Evolutionary conservation across 2,888 invertebrate species (phyloP).

Genomic region (Xiphydria camelus): DNA sequence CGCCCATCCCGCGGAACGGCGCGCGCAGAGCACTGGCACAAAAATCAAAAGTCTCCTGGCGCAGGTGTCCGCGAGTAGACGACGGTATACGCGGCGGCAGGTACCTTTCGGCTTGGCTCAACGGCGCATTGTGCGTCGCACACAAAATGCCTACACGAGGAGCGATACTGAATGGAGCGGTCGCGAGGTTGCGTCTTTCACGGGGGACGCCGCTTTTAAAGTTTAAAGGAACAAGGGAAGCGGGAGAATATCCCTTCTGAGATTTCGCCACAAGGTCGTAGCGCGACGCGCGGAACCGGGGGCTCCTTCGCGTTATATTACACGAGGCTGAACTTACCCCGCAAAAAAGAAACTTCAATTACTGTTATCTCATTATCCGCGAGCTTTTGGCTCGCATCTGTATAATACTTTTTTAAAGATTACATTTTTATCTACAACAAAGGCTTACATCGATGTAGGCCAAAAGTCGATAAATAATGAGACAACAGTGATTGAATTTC

Average conservation of each 20-base stretch:
- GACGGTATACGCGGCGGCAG: constrained; percentile 42
- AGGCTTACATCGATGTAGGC: no score
- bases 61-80: constrained; percentile 46
- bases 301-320: no score
- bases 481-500: no score
- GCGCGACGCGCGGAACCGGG: not conserved
- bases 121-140: constrained; percentile 38
- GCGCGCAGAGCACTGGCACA: constrained; percentile 34
- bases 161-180: constrained; percentile 35
- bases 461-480: no score
- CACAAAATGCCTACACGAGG: constrained; percentile 44
- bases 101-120: constrained; percentile 42
- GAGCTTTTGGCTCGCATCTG: no score
- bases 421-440: no score
- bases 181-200: constrained; percentile 42
- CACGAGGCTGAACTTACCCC: no score
- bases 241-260: constrained; percentile 17
- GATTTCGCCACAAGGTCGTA: constrained; percentile 19
- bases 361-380: no score
- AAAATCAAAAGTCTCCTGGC: constrained; percentile 49
- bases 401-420: no score
- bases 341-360: no score
- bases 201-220: constrained; percentile 28
- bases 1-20: no score
- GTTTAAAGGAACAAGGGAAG: constrained; percentile 34